A percentile compares a stretch with the other conserved stretches of the same genome.
Evolutionary conservation across 2,113 vertebrate species (phyloP).

Genomic region (Sciurus niger): DNA sequence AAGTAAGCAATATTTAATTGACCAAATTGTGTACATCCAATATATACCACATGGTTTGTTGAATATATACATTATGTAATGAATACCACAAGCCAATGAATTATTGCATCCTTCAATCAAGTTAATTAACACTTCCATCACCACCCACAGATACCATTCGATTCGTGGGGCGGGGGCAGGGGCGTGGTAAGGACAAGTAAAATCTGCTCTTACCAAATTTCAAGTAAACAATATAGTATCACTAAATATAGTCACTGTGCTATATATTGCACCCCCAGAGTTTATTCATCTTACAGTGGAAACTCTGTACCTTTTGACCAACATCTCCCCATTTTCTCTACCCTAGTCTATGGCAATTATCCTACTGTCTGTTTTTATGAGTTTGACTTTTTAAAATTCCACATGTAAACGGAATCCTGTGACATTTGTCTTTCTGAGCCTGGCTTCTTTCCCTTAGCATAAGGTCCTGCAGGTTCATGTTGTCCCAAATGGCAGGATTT

Average conservation of each 20-base stretch:
- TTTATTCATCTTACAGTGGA: not conserved
- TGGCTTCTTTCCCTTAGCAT: not conserved
- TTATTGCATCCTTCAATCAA: not conserved
- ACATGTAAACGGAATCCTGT: not conserved
- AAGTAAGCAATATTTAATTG: not conserved
- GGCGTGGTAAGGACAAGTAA: not conserved
- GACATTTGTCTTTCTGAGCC: not conserved
- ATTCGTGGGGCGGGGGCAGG: too few relatives aligned
- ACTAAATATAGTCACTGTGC: not conserved
- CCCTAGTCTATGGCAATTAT: not conserved
- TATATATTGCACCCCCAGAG: not conserved
- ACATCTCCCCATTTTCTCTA: not conserved
- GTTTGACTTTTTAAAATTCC: not conserved
- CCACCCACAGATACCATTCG: not conserved
- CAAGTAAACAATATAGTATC: not conserved
- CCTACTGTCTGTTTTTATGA: not conserved
- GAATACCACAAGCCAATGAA: not conserved
- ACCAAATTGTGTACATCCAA: not conserved
- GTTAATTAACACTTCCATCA: not conserved
- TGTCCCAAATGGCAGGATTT: too few relatives aligned
- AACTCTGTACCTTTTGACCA: not conserved
- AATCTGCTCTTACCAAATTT: not conserved
- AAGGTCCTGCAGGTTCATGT: too few relatives aligned
- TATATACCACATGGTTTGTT: not conserved
- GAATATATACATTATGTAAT: not conserved